phyloP scores from a whole-genome alignment of 2,888 invertebrate genomes.

The Standfussiana lucernea region DNA sequence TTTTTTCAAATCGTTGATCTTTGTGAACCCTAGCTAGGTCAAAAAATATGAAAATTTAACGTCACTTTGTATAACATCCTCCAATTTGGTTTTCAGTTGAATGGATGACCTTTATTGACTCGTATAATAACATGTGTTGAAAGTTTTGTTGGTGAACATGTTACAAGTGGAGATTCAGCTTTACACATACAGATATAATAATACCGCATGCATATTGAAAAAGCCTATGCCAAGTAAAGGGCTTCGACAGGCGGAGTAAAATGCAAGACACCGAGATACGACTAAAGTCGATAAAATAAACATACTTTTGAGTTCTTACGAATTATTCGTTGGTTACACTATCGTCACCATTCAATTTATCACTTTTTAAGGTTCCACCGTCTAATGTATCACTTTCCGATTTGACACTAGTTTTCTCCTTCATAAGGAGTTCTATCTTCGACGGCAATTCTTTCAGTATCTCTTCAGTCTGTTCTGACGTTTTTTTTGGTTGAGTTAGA shows the following conservation, averaged over 20 bases:
- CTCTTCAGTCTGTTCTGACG: constrained; percentile 64
- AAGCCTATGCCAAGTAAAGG: constrained; percentile 9
- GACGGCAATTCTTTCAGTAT: constrained; percentile 72
- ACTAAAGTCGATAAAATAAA: constrained; percentile 35
- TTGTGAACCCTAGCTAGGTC: background rate
- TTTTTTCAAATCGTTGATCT: background rate
- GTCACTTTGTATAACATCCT: background rate
- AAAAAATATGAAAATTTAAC: background rate
- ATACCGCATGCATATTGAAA: constrained; percentile 7
- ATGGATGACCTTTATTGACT: background rate
- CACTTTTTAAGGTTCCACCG: constrained; percentile 25
- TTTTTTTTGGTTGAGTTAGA: constrained; percentile 12
- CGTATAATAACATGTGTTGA: background rate
- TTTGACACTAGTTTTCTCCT: constrained; percentile 46
- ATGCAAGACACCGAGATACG: constrained; percentile 32
- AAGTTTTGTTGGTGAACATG: background rate
- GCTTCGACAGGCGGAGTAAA: constrained; percentile 10
- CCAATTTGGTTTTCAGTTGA: background rate
- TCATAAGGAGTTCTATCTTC: constrained; percentile 74
- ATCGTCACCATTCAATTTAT: constrained; percentile 40
- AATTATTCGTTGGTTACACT: constrained; percentile 40
- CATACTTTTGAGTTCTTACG: background rate
- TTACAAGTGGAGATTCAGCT: background rate
- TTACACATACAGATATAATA: constrained; percentile 20
- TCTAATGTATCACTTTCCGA: constrained; percentile 37